Evolutionary conservation across 2,113 vertebrate species (phyloP), one percentile per base, ranked within the genome.

Genomic region (Brachyistius frenatus): DNA sequence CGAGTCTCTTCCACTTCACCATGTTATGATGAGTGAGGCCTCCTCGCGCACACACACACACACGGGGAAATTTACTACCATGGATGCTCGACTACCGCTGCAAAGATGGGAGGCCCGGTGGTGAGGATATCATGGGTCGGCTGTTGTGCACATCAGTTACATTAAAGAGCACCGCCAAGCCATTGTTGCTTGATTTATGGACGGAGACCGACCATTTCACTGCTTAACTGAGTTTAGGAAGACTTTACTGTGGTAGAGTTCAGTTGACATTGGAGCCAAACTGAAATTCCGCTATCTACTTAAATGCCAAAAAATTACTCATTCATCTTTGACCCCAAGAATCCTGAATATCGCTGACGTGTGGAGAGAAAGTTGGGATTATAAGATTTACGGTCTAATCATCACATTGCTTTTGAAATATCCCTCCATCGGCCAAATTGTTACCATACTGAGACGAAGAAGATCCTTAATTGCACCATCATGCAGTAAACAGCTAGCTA

Each of bases 121-220:
- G 62, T 83, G 81, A 79, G 14, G 6, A 66, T 53, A 61, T 69
- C 53, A 33, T 68, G 32, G 88, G 83, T 81, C 73, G 80, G 11
- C 67, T 30, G 36, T 32, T n/a, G 4, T 15, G 60, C 30, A 30
- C 30, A 54, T 52, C 49, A 44, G 2, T 54, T 41, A 76, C 55
- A 62, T 66, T 54, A 70, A 32, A 49, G 7, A 52, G 47, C 7
- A 10, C 1, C 1, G 31, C 49, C 23, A 50, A 31, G 50, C 32
- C 60, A 57, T 63, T 72, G 39, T 64, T 64, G 15, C 16, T 53
- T 37, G 58, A 68, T 71, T 73, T 70, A 61, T 63, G 31, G 6
- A 50, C 52, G 7, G 54, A 44, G 46, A 60, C 50, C 64, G 60
- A 50, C 80, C 46, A 49, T 53, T 69, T 76, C 31, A 50, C 57